Base-by-base conservation (phyloP, 2,888 invertebrate species). In the Chorisops tibialis region DNA sequence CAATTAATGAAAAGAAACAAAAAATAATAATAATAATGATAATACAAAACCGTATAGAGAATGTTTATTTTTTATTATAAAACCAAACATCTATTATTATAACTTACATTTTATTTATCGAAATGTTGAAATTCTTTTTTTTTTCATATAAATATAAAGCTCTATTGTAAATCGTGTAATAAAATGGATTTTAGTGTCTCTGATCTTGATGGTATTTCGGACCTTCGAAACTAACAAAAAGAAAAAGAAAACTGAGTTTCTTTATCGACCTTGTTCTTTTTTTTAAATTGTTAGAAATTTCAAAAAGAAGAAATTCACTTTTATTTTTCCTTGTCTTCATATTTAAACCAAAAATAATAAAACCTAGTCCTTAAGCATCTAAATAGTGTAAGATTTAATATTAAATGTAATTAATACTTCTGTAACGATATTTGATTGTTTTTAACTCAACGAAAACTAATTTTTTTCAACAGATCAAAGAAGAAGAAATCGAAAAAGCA, bases 401-500 rank as follows among this genome's bases (percentile, higher is more conserved):
- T 37, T 37, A 41, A 41, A 41, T 41, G 6, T 3, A 16, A 16
- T 16, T 9, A 37, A 37, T 37, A 37, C 11, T 37, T 37, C 11
- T 7, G 7, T 11, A 37, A 37, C 11, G 9, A 30, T 30, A 30
- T 30, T 30, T 30, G 5, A 9, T 30, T 30, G 30, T 30, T 30
- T 2, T 30, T 2, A 30, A 30, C 30, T 30, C 30, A 30, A 30
- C 30, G 9, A 1, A 2, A 30, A 30, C n/a, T 7, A 30, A 30
- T 30, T 30, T 30, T 74, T 75, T 47, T 68, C 65, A 73, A 74
- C 70, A 76, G 75, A 63, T 72, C 75, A 30, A 76, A 83, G 75
- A 83, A 83, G 78, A 84, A 83, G 71, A 81, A 83, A 51, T 81
- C 82, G 39, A 82, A 81, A 61, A 84, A 83, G 24, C 79, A 80